Percentiles rank a stretch among this genome's conserved stretches.
These are phyloP conservation scores for Acanthosepion esculentum DNA, from an alignment of 2,888 invertebrate genomes.

Conservation along the genomic window DNA sequence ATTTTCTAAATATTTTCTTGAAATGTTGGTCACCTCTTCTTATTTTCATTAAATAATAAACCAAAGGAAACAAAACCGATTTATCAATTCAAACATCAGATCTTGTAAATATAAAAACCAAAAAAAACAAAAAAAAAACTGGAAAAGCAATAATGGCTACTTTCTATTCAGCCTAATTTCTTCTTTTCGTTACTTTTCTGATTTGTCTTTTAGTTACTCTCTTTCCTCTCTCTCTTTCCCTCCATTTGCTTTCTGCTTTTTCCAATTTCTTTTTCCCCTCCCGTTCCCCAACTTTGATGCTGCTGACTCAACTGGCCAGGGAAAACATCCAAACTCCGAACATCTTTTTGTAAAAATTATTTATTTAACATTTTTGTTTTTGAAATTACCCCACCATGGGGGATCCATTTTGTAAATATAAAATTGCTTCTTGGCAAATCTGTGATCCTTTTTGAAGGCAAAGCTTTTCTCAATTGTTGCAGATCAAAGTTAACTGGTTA, in stretches of 20 bases:
- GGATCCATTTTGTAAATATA: neutral
- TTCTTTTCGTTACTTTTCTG: neutral
- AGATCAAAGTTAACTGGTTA: neutral
- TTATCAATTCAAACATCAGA: neutral
- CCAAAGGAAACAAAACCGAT: neutral
- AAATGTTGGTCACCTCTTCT: neutral
- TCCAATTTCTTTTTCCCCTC: neutral
- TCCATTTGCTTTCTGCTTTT: neutral
- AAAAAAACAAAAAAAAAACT: neutral
- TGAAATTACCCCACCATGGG: neutral
- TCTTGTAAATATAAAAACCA: neutral
- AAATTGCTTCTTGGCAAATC: conserved; percentile 20
- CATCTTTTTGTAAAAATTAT: neutral
- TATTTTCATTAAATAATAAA: neutral
- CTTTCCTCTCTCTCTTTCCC: neutral
- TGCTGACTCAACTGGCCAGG: neutral
- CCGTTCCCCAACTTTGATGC: neutral
- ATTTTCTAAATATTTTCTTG: neutral
- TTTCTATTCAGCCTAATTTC: neutral
- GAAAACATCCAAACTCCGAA: neutral
- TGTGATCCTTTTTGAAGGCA: conserved; percentile 7
- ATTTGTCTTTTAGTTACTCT: neutral
- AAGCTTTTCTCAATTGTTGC: neutral
- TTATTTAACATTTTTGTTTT: neutral
- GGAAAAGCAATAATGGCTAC: neutral